These are phyloP conservation scores for Glyphotaelius pellucidus DNA, from an alignment of 2,888 invertebrate genomes.

Conservation along the genomic window DNA sequence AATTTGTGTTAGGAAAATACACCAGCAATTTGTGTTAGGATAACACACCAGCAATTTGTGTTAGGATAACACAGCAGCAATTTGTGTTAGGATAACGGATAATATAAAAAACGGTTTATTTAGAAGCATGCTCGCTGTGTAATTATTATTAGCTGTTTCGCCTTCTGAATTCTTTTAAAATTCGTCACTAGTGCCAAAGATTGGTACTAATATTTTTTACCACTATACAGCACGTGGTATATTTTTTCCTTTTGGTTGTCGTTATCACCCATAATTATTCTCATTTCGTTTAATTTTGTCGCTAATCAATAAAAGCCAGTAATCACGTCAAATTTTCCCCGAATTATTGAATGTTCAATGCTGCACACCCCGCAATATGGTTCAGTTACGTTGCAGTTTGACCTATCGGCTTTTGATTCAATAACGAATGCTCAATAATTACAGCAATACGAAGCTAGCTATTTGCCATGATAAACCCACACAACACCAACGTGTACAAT, in stretches of 20 bases:
- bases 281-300: background rate
- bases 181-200: too few species aligned
- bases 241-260: background rate
- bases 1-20: too few species aligned
- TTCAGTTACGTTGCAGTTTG: background rate
- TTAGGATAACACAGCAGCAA: too few species aligned
- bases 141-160: too few species aligned
- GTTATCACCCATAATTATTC: background rate
- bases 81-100: too few species aligned
- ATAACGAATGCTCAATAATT: background rate
- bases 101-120: too few species aligned
- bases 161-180: too few species aligned
- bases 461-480: background rate
- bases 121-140: too few species aligned
- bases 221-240: too few species aligned
- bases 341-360: background rate
- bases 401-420: background rate
- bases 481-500: background rate
- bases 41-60: too few species aligned
- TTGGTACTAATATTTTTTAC: too few species aligned
- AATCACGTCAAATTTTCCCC: background rate
- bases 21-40: too few species aligned
- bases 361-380: background rate
- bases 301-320: background rate
- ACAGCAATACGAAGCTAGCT: background rate